phyloP scores from a whole-genome alignment of 2,888 invertebrate species.

The Andrena minutula region DNA sequence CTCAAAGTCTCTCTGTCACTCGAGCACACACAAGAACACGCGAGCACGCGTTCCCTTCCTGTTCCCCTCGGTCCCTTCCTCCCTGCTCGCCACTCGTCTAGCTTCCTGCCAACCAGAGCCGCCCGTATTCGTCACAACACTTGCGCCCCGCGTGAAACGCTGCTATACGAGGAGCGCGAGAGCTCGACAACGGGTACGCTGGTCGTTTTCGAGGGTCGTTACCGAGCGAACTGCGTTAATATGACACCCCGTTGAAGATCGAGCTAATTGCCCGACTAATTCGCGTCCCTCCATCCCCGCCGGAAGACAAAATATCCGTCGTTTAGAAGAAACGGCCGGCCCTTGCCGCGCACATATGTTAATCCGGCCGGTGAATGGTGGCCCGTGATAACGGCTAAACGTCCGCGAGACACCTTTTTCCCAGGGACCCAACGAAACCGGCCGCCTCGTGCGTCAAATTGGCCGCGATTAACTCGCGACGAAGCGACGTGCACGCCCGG shows the following conservation, averaged over 20 bases:
- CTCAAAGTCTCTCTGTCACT: slow-evolving; percentile 30
- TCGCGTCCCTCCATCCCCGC: slow-evolving; percentile 33
- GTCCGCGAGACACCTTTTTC: not conserved
- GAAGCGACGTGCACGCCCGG: not conserved
- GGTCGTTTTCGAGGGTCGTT: slow-evolving; percentile 71
- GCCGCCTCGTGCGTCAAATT: not conserved
- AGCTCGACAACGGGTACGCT: slow-evolving; percentile 52
- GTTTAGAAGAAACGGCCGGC: slow-evolving; percentile 21
- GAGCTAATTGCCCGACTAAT: slow-evolving; percentile 73
- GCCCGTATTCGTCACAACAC: slow-evolving; percentile 50
- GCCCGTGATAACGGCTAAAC: not conserved
- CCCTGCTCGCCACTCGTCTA: slow-evolving; percentile 11
- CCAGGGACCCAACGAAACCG: not conserved
- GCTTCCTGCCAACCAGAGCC: slow-evolving; percentile 40
- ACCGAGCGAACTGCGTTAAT: slow-evolving; percentile 75
- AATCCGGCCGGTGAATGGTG: not conserved
- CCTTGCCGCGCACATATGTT: not conserved
- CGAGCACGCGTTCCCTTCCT: slow-evolving; percentile 5
- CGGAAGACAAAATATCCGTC: slow-evolving; percentile 23
- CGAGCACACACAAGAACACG: not conserved
- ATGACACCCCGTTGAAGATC: slow-evolving; percentile 76
- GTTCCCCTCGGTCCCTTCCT: slow-evolving; percentile 2
- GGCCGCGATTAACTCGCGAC: not conserved
- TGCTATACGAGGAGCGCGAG: slow-evolving; percentile 29
- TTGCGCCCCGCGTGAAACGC: slow-evolving; percentile 33